A percentile compares a stretch with the other conserved stretches of the same genome.
Conservation (phyloP, 2,888 invertebrate genomes). For the Germaria angustata region DNA sequence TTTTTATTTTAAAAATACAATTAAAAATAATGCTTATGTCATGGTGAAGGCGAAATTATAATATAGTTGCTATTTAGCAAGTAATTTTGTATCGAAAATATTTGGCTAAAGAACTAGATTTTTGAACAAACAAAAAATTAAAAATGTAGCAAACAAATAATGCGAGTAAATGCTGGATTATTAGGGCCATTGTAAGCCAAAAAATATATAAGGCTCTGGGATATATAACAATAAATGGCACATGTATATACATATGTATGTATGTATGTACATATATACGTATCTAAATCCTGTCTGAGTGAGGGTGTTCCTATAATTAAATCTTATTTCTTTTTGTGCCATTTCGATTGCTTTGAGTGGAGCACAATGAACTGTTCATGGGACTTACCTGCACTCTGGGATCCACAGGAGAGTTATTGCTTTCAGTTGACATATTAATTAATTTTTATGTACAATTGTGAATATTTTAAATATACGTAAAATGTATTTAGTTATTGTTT, state of each 20-base stretch:
- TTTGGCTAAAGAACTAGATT: background rate
- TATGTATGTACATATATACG: too few species aligned
- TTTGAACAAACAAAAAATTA: background rate
- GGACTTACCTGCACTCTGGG: conserved; percentile 87
- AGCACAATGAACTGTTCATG: background rate
- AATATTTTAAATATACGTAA: conserved; percentile 3
- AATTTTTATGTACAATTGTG: conserved; percentile 21
- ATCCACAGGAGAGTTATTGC: conserved; percentile 85
- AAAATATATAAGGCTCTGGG: conserved; percentile 24
- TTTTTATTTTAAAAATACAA: conserved; percentile 25
- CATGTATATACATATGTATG: too few species aligned
- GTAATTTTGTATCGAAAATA: background rate
- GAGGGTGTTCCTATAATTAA: background rate
- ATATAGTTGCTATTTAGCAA: background rate
- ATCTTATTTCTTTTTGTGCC: background rate
- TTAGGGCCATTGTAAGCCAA: conserved; percentile 52
- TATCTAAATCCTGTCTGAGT: too few species aligned
- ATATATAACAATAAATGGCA: background rate
- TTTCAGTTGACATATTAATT: conserved; percentile 79
- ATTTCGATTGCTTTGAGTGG: background rate
- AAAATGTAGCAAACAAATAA: background rate
- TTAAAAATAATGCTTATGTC: conserved; percentile 63
- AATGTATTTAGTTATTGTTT: background rate
- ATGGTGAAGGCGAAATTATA: conserved; percentile 51
- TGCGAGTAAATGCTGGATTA: background rate